Percentiles rank a stretch among this genome's conserved stretches.
Conservation (phyloP, 2,113 vertebrate genomes). For the Pteronura brasiliensis region DNA sequence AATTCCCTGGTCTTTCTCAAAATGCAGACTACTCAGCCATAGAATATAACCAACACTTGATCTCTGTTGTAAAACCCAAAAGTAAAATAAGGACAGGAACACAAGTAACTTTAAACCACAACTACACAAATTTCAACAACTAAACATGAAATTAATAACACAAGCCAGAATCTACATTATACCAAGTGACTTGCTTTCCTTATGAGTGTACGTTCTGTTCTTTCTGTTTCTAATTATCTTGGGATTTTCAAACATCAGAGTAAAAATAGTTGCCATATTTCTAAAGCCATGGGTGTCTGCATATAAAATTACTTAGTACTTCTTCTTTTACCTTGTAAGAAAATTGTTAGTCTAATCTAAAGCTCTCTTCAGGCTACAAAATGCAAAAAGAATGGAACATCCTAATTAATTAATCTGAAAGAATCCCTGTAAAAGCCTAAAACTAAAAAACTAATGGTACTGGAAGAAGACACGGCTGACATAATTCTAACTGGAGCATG, state of each 20-base stretch:
- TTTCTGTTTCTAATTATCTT: conserved; percentile 58
- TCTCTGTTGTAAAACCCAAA: not conserved
- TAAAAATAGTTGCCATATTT: not conserved
- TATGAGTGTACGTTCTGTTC: not conserved
- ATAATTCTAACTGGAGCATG: not conserved
- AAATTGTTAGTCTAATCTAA: conserved; percentile 22
- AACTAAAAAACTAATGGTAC: not conserved
- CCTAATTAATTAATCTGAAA: not conserved
- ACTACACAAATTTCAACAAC: conserved; percentile 36
- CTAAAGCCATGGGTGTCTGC: not conserved
- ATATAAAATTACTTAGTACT: conserved; percentile 27
- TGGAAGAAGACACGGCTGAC: not conserved
- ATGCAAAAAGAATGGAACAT: conserved; percentile 6
- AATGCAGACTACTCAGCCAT: not conserved
- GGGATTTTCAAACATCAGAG: conserved; percentile 48
- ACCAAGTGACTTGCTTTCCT: not conserved
- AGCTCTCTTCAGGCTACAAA: conserved; percentile 9
- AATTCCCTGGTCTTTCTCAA: not conserved
- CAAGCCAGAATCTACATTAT: not conserved
- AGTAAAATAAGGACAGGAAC: conserved; percentile 33
- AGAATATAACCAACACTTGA: not conserved
- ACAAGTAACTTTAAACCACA: conserved; percentile 45
- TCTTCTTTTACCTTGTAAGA: conserved; percentile 25
- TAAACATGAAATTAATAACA: not conserved
- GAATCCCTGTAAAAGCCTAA: fast-evolving